Base-by-base conservation (phyloP, 1,140 invertebrate genomes). In the Pseudomyrmex flavicornis region DNA sequence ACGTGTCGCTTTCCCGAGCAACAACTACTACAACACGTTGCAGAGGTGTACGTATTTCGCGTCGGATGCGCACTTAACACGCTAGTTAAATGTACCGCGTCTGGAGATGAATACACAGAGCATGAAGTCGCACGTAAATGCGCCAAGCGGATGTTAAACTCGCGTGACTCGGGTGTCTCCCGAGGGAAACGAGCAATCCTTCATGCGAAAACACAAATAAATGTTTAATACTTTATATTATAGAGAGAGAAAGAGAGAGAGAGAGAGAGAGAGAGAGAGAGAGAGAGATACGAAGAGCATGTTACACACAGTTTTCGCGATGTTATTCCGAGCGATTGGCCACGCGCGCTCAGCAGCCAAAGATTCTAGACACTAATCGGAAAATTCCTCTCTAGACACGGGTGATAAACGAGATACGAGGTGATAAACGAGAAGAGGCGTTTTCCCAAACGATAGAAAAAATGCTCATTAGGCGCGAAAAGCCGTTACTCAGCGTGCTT, bases 311-410 rank as follows among this genome's bases (percentile, higher is more conserved):
- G 84, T 87, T 87, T 68, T 75, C 65, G 72, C 76, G 17, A 73
- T 62, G 20, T 63, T 75, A 7, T 75, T 80, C 17, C 59, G 26
- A 22, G 20, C 58, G 70, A 63, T 70, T 65, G 83, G 85, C 84
- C 83, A 84, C 85, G 75, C 62, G 82, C 35, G 68, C 48, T 26
- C 26, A 26, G 26, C 26, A 26, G 26, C 20, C 20, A 59, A 68
- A 63, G n/a, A 22, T 10, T 46, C 1, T 35, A 46, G 63, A 84
- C 83, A 86, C 75, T 89, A 89, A 89, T 89, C 88, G 87, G 88
- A 89, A 89, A 89, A 89, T 89, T 89, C 88, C 76, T 89, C 77
- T 73, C 76, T 68, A 58, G 62, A 76, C 87, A 50, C 50, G 76
- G 62, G 79, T 88, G 85, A 88, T 86, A 89, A 88, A 88, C 85